Base-by-base conservation (phyloP, 2,888 invertebrate genomes). In the Agriopis aurantiaria region DNA sequence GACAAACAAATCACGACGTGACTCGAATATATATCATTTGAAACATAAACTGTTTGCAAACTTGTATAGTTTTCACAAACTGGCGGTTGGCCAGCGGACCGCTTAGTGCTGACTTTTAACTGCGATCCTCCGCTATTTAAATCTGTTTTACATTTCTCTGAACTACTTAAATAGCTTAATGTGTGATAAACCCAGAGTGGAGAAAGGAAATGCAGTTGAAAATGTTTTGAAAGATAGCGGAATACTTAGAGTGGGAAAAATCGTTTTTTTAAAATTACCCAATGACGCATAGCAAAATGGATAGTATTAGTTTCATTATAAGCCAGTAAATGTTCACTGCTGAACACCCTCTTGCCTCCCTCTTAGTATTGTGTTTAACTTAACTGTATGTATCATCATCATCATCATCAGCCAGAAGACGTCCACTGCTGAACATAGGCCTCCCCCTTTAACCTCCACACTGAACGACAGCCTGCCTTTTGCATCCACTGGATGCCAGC, bases 1-100 rank as follows among this genome's bases (percentile, higher is more conserved):
- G 64, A 64, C 59, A 66, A 73, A 79, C 72, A 81, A 77, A 81
- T 78, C 75, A 77, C 66, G 51, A 23, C 63, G 66, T 71, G 71
- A 73, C 62, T 74, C 3, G 45, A 60, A 61, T 43, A 57, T 61
- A 57, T 62, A 41, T 14, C 12, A 41, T 56, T 48, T 62, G 53
- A 46, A 62, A 62, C 48, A 45, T 55, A 57, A 57, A 59, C 60
- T 10, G 62, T 62, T 62, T 46, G 65, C 52, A 53, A 74, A 66
- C 68, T 72, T 77, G 66, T 77, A 72, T 79, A 75, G 77, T 76
- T 78, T 59, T 49, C 69, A 52, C 23, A 23, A 58, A 53, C 61
- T 74, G 76, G 78, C 81, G 75, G 71, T 71, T 68, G 52, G 72
- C 76, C 75, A 76, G 76, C 77, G 69, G 76, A 79, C 66, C 71